These are phyloP conservation scores for Ceratosolen fusciceps DNA, from an alignment of 1,140 invertebrate genomes.

Conservation along the genomic window DNA sequence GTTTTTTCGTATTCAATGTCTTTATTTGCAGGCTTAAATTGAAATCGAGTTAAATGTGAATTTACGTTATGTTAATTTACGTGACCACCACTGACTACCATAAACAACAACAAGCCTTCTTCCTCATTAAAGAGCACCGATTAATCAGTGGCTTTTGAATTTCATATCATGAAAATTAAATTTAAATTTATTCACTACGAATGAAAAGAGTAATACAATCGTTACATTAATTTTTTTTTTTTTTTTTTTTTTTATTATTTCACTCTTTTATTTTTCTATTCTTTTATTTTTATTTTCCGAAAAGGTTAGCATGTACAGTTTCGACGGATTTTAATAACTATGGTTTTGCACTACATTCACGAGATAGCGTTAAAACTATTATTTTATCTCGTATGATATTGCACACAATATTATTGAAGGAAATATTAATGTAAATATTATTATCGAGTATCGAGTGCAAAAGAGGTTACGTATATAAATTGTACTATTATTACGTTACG, in stretches of 20 bases:
- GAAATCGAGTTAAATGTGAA: neutral
- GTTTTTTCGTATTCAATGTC: too few relatives aligned
- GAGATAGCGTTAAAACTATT: neutral
- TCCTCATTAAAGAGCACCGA: neutral
- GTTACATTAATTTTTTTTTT: too few relatives aligned
- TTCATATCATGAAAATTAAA: conserved; percentile 6
- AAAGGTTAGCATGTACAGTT: conserved; percentile 42
- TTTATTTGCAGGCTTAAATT: neutral
- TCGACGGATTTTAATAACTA: neutral
- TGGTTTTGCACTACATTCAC: too few relatives aligned
- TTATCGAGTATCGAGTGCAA: too few relatives aligned
- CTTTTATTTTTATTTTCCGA: neutral
- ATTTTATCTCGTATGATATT: neutral
- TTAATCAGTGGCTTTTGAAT: neutral
- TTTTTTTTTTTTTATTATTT: too few relatives aligned
- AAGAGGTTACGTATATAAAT: conserved; percentile 21
- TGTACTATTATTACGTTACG: conserved; percentile 10
- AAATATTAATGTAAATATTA: neutral
- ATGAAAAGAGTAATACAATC: too few relatives aligned
- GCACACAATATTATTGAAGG: neutral
- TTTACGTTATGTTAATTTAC: neutral
- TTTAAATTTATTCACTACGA: neutral
- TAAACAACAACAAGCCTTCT: conserved; percentile 14
- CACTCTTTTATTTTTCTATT: too few relatives aligned
- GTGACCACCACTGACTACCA: conserved; percentile 51